Percentiles rank a stretch among this genome's conserved stretches.
phyloP scores from a whole-genome alignment of 2,888 invertebrate species.

The Aplocera efformata region DNA sequence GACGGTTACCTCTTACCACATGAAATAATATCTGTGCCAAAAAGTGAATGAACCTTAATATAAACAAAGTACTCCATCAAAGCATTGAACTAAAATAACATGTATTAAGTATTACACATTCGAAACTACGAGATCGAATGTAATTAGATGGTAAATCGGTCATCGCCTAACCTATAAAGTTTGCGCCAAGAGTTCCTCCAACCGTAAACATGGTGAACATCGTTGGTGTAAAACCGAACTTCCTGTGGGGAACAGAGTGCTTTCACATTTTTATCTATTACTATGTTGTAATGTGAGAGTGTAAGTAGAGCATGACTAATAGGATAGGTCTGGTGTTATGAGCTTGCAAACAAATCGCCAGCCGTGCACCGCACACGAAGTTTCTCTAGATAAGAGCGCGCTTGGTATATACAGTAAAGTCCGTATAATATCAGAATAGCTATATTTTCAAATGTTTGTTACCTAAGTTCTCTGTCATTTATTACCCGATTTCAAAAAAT shows the following conservation, averaged over 20 bases:
- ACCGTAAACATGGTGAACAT: constrained; percentile 44
- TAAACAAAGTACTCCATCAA: constrained; percentile 48
- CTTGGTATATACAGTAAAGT: no score
- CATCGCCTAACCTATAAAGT: constrained; percentile 49
- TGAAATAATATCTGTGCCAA: constrained; percentile 26
- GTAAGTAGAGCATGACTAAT: constrained; percentile 49
- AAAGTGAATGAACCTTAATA: constrained; percentile 45
- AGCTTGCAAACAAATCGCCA: constrained; percentile 18
- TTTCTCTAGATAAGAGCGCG: constrained; percentile 13
- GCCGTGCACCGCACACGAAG: constrained; percentile 12
- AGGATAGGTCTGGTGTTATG: constrained; percentile 31
- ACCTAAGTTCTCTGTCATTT: no score
- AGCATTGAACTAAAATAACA: constrained; percentile 32
- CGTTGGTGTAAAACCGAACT: constrained; percentile 38
- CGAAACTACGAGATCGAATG: constrained; percentile 44
- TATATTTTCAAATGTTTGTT: no score
- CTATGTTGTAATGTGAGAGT: constrained; percentile 35
- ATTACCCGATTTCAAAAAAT: no score
- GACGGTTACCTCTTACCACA: constrained; percentile 5
- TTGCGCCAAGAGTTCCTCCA: constrained; percentile 50
- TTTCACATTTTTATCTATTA: constrained; percentile 46
- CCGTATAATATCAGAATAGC: no score
- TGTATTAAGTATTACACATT: constrained; percentile 40
- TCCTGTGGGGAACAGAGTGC: constrained; percentile 52
- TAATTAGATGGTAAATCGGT: constrained; percentile 66